Conservation (phyloP, 2,888 invertebrate genomes). For the Leptopterna dolabrata region DNA sequence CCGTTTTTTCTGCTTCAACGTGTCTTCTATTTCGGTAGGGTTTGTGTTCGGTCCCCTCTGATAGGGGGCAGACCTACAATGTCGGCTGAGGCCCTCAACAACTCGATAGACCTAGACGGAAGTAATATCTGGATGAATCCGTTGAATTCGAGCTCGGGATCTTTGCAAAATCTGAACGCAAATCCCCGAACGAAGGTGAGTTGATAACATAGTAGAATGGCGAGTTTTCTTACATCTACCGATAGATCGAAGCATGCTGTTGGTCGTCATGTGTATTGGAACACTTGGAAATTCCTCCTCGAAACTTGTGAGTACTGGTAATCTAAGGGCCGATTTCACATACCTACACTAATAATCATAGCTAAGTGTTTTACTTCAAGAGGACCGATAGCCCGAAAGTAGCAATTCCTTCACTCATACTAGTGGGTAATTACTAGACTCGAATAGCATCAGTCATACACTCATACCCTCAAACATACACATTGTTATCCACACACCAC, state of each 20-base stretch:
- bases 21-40: constrained; percentile 69
- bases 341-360: too few relatives aligned
- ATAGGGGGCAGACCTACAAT: constrained; percentile 82
- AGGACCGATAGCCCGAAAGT: too few relatives aligned
- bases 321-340: too few relatives aligned
- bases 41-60: constrained; percentile 84
- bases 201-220: background rate
- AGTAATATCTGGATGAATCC: constrained; percentile 83
- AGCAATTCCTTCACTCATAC: too few relatives aligned
- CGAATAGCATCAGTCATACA: too few relatives aligned
- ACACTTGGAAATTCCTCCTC: background rate
- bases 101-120: constrained; percentile 66
- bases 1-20: background rate
- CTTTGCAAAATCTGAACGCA: constrained; percentile 56
- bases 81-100: constrained; percentile 71
- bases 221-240: background rate
- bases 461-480: too few relatives aligned
- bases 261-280: background rate
- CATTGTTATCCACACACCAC: too few relatives aligned
- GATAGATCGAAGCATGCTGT: background rate
- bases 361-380: too few relatives aligned
- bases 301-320: background rate
- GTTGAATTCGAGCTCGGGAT: constrained; percentile 62
- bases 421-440: too few relatives aligned
- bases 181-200: constrained; percentile 28